phyloP scores from a whole-genome alignment of 2,797 vertebrate genomes.

The Garrulus glandarius region DNA sequence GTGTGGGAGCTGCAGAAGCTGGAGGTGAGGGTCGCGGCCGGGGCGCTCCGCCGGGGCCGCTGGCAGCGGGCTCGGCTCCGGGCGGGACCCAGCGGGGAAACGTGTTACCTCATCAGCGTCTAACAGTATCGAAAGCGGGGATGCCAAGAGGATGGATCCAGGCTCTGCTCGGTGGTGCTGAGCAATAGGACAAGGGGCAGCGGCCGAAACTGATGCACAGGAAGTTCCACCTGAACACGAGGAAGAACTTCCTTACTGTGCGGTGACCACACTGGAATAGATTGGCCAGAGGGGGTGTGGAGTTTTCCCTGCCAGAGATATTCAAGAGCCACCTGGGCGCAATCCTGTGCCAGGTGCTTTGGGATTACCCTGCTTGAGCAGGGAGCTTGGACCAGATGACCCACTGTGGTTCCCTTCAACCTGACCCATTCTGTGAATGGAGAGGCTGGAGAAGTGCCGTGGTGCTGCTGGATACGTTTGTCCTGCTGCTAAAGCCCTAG shows the following conservation, averaged over 20 bases:
- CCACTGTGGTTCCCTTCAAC: accelerated
- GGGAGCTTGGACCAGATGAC: background rate
- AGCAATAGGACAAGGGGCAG: background rate
- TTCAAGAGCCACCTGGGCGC: accelerated
- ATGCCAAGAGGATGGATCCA: accelerated
- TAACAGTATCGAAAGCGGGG: too few relatives aligned
- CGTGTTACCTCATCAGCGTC: accelerated
- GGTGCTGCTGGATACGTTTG: background rate
- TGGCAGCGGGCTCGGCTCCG: background rate
- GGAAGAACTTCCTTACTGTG: background rate
- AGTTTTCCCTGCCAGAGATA: too few relatives aligned
- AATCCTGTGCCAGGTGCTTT: background rate
- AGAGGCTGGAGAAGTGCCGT: background rate
- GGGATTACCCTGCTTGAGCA: background rate
- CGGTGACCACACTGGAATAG: background rate
- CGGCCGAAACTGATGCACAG: background rate
- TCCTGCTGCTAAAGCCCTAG: background rate
- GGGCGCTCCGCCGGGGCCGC: too few relatives aligned
- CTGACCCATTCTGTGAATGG: background rate
- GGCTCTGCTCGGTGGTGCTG: background rate
- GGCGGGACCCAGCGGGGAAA: background rate
- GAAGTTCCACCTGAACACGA: background rate
- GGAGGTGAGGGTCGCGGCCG: conserved; percentile 75
- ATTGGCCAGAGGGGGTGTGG: accelerated
- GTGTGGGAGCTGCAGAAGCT: conserved; percentile 92